phyloP scores from a whole-genome alignment of 2,888 invertebrate species.

The Poecilus cupreus region DNA sequence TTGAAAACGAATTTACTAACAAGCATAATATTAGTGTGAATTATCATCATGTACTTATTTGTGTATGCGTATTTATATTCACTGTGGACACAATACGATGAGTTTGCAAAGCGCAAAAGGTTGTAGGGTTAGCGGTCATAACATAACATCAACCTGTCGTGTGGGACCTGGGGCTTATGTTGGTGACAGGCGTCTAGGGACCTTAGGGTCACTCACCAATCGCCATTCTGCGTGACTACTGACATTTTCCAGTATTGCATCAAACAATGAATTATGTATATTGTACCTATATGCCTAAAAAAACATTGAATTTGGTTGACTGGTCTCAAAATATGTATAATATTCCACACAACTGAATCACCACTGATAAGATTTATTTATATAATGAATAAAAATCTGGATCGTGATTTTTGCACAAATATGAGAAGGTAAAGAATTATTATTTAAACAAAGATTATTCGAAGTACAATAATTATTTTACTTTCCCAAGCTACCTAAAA shows the following conservation, averaged over 20 bases:
- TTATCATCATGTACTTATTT: not conserved
- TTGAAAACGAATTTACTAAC: not conserved
- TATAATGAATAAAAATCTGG: too few species aligned
- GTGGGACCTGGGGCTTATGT: not conserved
- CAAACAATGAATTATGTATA: not conserved
- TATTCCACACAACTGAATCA: too few species aligned
- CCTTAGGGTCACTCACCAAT: not conserved
- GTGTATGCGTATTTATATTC: not conserved
- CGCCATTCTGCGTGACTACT: not conserved
- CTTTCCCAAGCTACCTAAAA: too few species aligned
- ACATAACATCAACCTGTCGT: not conserved
- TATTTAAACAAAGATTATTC: too few species aligned
- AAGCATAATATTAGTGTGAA: not conserved
- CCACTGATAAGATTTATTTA: too few species aligned
- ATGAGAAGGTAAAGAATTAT: too few species aligned
- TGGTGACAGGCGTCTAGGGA: slow-evolving; percentile 15
- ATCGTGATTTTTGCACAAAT: too few species aligned
- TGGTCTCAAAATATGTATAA: too few species aligned
- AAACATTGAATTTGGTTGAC: too few species aligned
- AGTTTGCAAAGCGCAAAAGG: not conserved
- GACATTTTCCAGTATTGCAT: not conserved
- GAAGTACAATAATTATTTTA: too few species aligned
- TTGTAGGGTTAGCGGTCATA: not conserved
- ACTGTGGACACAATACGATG: not conserved
- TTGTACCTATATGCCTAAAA: not conserved